phyloP scores from a whole-genome alignment of 30 jellyfish, hydroid and myxozoan genomes.

The Aurelia sp. region DNA sequence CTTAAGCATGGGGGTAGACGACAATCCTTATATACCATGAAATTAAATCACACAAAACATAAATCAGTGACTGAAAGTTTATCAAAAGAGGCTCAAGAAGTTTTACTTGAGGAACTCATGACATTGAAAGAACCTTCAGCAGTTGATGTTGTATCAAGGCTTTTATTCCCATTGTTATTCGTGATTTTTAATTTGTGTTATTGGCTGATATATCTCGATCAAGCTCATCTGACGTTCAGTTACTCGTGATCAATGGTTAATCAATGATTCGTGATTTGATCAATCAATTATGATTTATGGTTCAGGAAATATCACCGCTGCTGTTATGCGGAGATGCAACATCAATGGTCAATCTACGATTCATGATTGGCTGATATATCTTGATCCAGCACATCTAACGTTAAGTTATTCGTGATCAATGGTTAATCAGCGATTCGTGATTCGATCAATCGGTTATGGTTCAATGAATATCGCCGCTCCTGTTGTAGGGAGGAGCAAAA shows the following conservation, averaged over 20 bases:
- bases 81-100: slow-evolving; percentile 57
- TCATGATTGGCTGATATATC: slow-evolving; percentile 12
- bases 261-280: neutral
- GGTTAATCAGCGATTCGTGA: neutral
- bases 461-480: too few species aligned
- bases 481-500: too few species aligned
- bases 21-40: slow-evolving; percentile 31
- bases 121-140: slow-evolving; percentile 60
- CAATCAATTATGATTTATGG: too few species aligned
- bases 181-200: slow-evolving; percentile 58
- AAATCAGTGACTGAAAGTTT: slow-evolving; percentile 10
- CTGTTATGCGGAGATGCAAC: too few species aligned
- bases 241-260: neutral
- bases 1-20: slow-evolving; percentile 1
- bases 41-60: slow-evolving; percentile 20
- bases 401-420: neutral
- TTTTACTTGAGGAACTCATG: slow-evolving; percentile 74
- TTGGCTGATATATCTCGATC: slow-evolving; percentile 65
- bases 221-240: neutral
- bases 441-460: neutral
- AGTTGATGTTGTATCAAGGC: slow-evolving; percentile 59
- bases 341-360: too few species aligned
- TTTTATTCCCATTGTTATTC: slow-evolving; percentile 55
- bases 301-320: too few species aligned
- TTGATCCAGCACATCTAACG: slow-evolving; percentile 28